These are phyloP conservation scores for Spilogale gracilis DNA, from an alignment of 2,113 vertebrate genomes.

Conservation along the genomic window DNA sequence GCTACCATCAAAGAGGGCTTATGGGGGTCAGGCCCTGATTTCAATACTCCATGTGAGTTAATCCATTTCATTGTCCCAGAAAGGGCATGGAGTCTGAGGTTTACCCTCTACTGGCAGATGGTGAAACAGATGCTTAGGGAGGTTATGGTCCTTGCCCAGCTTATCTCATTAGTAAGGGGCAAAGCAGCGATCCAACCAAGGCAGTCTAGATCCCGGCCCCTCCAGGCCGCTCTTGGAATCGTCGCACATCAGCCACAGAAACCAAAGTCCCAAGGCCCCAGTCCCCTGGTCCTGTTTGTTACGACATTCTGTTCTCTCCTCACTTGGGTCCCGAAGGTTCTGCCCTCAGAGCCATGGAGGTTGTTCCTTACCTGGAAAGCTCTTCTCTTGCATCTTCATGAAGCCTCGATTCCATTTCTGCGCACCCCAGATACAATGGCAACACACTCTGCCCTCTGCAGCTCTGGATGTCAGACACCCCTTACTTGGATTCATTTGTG, in stretches of 20 bases:
- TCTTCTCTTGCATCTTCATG: neutral
- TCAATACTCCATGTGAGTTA: too few relatives aligned
- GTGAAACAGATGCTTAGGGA: neutral
- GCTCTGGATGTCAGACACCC: accelerated
- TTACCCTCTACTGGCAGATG: too few relatives aligned
- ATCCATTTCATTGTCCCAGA: neutral
- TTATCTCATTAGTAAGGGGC: neutral
- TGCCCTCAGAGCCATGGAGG: neutral
- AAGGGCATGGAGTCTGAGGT: neutral
- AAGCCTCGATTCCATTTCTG: neutral
- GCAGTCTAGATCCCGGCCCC: neutral
- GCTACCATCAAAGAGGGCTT: neutral
- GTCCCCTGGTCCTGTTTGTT: neutral
- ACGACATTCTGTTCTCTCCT: neutral
- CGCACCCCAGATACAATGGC: neutral
- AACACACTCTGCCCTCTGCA: neutral
- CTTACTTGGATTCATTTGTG: neutral
- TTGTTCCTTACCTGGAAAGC: neutral
- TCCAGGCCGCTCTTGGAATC: neutral
- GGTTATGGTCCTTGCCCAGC: neutral
- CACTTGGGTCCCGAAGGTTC: neutral
- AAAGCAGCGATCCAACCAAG: neutral
- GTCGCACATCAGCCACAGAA: neutral
- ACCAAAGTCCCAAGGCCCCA: accelerated
- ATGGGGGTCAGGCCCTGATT: accelerated